A percentile compares a stretch with the other conserved stretches of the same genome.
Evolutionary conservation across 2,888 invertebrate species (phyloP).

Genomic region (Frankliniella fusca): DNA sequence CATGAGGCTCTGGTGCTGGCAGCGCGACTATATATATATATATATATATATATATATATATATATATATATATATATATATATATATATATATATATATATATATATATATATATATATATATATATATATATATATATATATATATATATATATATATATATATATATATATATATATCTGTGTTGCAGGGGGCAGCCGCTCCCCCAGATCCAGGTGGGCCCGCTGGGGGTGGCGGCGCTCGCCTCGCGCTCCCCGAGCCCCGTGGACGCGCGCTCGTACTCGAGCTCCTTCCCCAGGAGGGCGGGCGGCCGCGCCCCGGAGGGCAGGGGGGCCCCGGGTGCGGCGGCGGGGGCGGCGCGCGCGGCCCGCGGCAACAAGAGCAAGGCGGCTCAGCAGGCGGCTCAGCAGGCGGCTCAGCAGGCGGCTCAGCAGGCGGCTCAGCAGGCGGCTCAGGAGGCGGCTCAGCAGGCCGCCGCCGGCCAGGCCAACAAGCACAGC

Average conservation of each 20-base stretch:
- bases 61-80: too few species aligned
- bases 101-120: too few species aligned
- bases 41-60: too few species aligned
- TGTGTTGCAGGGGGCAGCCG: constrained; percentile 1
- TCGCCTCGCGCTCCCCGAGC: constrained; percentile 2
- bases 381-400: neutral
- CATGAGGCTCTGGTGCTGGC: too few species aligned
- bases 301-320: constrained; percentile 6
- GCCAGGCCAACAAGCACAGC: neutral
- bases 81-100: too few species aligned
- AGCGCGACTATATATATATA: too few species aligned
- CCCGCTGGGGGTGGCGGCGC: constrained; percentile 3
- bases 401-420: neutral
- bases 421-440: neutral
- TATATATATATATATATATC: too few species aligned
- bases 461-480: neutral
- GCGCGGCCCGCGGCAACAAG: neutral
- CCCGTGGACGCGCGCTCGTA: constrained; percentile 13
- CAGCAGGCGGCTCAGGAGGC: neutral
- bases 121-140: too few species aligned
- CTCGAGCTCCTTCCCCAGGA: neutral
- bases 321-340: neutral
- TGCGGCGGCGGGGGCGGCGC: neutral
- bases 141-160: too few species aligned
- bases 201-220: constrained; percentile 7